Base-by-base conservation (phyloP, 2,797 vertebrate genomes). In the Pempheris klunzingeri region DNA sequence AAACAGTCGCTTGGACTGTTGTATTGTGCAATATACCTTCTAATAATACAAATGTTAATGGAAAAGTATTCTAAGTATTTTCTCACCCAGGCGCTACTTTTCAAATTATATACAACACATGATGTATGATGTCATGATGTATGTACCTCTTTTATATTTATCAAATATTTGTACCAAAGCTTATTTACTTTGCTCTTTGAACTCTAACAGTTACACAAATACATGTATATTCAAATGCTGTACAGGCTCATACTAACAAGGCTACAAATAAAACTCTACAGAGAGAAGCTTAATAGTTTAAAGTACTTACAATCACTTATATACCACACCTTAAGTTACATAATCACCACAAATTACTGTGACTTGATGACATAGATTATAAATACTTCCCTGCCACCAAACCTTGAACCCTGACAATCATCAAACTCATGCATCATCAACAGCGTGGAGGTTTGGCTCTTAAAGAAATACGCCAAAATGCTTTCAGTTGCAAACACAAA, bases 31-130 rank as follows among this genome's bases (percentile, higher is more conserved):
- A 14, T 28, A 55, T 61, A 38, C 41, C 57, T 38, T 10, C 46
- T 66, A 20, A 57, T 30, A 34, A 67, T 46, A 39, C 4, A 17
- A 62, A n/a, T n/a, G n/a, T n/a, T n/a, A n/a, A n/a, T n/a, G n/a
- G n/a, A n/a, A n/a, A n/a, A n/a, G n/a, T n/a, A n/a, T n/a, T 46
- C 38, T 34, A 54, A 78, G 66, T 70, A 74, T 67, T 69, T 62
- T 71, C 47, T 53, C 10, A 68, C 44, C 18, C 10, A 30, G 24
- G 15, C 4, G 17, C 54, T 38, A 36, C 44, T 73, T 59, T 49
- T 71, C 20, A 24, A 71, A 57, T 43, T 71, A n/a, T n/a, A n/a
- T n/a, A n/a, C n/a, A n/a, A n/a, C n/a, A n/a, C n/a, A n/a, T n/a
- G n/a, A n/a, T n/a, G n/a, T n/a, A n/a, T n/a, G n/a, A n/a, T n/a